phyloP scores from a whole-genome alignment of 2,888 invertebrate species.

The Microctonus aethiopoides region DNA sequence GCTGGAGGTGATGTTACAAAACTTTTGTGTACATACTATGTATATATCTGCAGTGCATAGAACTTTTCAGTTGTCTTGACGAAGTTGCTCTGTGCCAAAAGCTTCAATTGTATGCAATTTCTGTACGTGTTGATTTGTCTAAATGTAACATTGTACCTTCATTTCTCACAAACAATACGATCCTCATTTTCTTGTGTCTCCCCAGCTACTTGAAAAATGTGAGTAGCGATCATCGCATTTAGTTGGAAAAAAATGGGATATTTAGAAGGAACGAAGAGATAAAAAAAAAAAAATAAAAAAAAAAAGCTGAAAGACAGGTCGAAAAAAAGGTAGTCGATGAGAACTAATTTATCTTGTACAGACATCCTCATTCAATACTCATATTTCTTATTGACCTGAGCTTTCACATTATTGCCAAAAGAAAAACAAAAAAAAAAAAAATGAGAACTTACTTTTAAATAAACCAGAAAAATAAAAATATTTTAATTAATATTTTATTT shows the following conservation, averaged over 20 bases:
- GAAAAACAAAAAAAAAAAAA: neutral
- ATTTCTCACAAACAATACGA: neutral
- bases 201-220: neutral
- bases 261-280: neutral
- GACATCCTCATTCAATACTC: neutral
- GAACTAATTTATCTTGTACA: neutral
- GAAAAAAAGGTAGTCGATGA: conserved; percentile 8
- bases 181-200: neutral
- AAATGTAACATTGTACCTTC: neutral
- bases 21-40: conserved; percentile 5
- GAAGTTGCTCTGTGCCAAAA: neutral
- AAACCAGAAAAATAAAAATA: too few relatives aligned
- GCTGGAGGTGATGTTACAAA: neutral
- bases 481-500: too few relatives aligned
- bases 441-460: conserved; percentile 3
- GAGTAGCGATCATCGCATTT: neutral
- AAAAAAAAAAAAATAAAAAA: neutral
- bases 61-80: conserved; percentile 32
- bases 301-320: neutral
- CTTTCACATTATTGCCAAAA: neutral
- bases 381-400: neutral
- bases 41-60: neutral
- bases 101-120: neutral
- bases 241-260: neutral
- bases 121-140: too few relatives aligned